Percentiles rank a stretch among this genome's conserved stretches.
Conservation (phyloP, 2,113 vertebrate species). For the Oostethus manadensis region DNA sequence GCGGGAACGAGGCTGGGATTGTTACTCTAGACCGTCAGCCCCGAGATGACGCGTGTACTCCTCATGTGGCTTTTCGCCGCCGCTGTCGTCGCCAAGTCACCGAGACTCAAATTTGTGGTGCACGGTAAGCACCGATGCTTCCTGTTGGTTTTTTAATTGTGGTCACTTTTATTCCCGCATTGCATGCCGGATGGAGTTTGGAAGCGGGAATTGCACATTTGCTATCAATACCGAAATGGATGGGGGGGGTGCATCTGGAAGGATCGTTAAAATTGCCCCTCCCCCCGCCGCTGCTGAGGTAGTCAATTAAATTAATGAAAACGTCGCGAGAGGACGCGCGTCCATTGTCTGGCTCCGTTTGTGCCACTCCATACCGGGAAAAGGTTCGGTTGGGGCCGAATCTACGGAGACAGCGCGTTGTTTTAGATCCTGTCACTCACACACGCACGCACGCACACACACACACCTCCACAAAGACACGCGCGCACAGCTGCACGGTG, state of each 20-base stretch:
- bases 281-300: constrained; percentile 5
- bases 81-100: constrained; percentile 59
- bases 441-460: background rate
- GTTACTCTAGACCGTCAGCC: background rate
- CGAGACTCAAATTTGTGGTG: constrained; percentile 75
- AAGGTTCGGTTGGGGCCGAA: background rate
- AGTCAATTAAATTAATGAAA: constrained; percentile 37
- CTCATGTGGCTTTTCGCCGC: constrained; percentile 2
- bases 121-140: constrained; percentile 62
- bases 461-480: too few relatives aligned
- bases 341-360: too few relatives aligned
- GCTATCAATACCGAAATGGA: background rate
- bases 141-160: background rate
- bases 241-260: constrained; percentile 14
- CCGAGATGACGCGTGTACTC: background rate
- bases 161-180: background rate
- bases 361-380: too few relatives aligned
- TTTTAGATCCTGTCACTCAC: constrained; percentile 1
- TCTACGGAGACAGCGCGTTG: background rate
- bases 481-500: too few relatives aligned
- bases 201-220: background rate
- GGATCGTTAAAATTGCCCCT: constrained; percentile 20
- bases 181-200: background rate
- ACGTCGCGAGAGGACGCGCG: background rate
- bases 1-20: background rate